Base-by-base conservation (phyloP, 2,113 vertebrate genomes). In the Scalopus aquaticus region DNA sequence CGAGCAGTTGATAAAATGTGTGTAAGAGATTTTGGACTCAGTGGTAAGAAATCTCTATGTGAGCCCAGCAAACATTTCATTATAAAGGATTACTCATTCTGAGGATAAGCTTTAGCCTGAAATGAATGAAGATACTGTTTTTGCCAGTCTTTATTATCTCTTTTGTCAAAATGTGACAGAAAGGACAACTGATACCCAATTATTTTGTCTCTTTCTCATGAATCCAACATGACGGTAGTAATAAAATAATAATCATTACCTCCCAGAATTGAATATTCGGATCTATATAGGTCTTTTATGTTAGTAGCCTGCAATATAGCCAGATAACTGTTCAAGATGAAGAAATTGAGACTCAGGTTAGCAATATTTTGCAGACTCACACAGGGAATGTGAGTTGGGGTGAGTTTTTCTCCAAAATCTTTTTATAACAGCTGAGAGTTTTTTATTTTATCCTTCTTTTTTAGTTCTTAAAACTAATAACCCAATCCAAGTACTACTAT, bases 121-220 rank as follows among this genome's bases (percentile, higher is more conserved):
- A 96, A 88, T 94, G 58, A 79, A 93, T 94, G 58, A 79, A 93
- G 51, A 70, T 72, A 56, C 35, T 69, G 9, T 51, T 56, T 1
- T 32, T 89, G 62, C 56, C 20, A 62, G 46, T 80, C 58, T 89
- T 90, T 93, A 37, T 20, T 82, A 12, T 74, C 42, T 78, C 20
- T 79, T 91, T 69, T 69, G 15, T 28, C 42, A 32, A 83, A 80
- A 54, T 72, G 16, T 8, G 26, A 39, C 88, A 44, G 5, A 20
- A 77, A 65, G 24, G 67, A 58, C 83, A 90, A 42, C 19, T 17
- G 49, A 17, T 74, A 64, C 1, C 49, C 58, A 19, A 11, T 58
- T 44, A 60, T 20, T 39, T 42, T 51, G 13, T 42, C 12, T 62
- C 30, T 74, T 85, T 80, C 67, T 78, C 24, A 35, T 67, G 44